A percentile compares a stretch with the other conserved stretches of the same genome.
These are phyloP conservation scores for Drosophila orosa DNA, from an alignment of 1,140 invertebrate genomes.

Conservation along the genomic window DNA sequence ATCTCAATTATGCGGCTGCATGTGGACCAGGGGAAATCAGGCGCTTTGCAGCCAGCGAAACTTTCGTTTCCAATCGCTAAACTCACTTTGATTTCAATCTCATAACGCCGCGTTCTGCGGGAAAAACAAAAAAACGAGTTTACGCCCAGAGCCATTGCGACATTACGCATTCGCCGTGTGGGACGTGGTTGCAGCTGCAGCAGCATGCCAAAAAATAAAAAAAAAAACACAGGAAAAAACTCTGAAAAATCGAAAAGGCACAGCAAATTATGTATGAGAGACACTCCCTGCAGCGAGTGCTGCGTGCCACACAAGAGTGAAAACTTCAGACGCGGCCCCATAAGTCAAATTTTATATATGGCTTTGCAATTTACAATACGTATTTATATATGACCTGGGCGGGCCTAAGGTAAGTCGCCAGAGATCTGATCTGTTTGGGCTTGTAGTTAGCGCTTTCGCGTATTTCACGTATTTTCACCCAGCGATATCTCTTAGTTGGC, in stretches of 20 bases:
- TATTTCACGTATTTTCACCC: conserved; percentile 12
- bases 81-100: conserved; percentile 65
- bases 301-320: conserved; percentile 53
- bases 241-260: conserved; percentile 5
- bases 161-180: conserved; percentile 76
- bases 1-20: conserved; percentile 51
- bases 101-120: conserved; percentile 36
- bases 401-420: conserved; percentile 27
- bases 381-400: conserved; percentile 33
- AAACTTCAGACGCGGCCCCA: conserved; percentile 41
- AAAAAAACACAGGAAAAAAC: neutral
- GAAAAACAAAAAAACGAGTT: conserved; percentile 48
- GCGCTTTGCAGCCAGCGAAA: conserved; percentile 13
- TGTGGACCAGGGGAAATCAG: conserved; percentile 36
- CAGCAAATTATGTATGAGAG: conserved; percentile 62
- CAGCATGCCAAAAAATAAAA: conserved; percentile 42
- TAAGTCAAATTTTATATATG: conserved; percentile 28
- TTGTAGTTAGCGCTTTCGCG: conserved; percentile 46
- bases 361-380: conserved; percentile 20
- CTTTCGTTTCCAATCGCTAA: conserved; percentile 47
- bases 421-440: conserved; percentile 43
- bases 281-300: conserved; percentile 43
- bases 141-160: conserved; percentile 31
- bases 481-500: conserved; percentile 8
- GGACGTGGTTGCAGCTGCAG: conserved; percentile 47